These are phyloP conservation scores for Megaleporinus macrocephalus DNA, from an alignment of 2,113 vertebrate species.

Conservation along the genomic window DNA sequence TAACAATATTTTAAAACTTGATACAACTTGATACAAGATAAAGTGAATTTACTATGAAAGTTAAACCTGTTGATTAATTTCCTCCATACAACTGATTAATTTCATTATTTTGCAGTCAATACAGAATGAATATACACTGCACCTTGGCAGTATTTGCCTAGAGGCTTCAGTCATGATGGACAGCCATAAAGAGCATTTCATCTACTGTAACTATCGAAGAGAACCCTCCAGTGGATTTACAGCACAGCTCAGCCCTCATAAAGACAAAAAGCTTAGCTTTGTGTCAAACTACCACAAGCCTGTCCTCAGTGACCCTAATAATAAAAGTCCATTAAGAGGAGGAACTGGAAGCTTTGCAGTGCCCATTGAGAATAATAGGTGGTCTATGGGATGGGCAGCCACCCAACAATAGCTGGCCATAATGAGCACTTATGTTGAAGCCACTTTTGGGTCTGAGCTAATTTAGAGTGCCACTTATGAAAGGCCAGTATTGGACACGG, in stretches of 20 bases:
- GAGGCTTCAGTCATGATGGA: neutral
- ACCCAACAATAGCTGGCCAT: neutral
- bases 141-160: neutral
- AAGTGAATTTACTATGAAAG: neutral
- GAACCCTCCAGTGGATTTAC: conserved; percentile 1
- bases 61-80: neutral
- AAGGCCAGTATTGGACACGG: neutral
- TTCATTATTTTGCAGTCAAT: neutral
- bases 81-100: neutral
- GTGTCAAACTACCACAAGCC: neutral
- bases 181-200: neutral
- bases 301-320: neutral
- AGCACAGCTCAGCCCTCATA: conserved; percentile 1
- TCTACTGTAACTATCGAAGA: neutral
- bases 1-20: no score
- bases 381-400: neutral
- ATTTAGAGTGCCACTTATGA: conserved; percentile 1
- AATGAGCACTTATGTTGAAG: conserved; percentile 33
- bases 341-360: neutral
- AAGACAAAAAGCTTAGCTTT: conserved; percentile 11
- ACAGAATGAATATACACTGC: neutral
- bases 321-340: neutral
- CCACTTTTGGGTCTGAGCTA: conserved; percentile 5
- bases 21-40: neutral
- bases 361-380: neutral